Base-by-base conservation (phyloP, 2,113 vertebrate genomes). In the Delphinus delphis region DNA sequence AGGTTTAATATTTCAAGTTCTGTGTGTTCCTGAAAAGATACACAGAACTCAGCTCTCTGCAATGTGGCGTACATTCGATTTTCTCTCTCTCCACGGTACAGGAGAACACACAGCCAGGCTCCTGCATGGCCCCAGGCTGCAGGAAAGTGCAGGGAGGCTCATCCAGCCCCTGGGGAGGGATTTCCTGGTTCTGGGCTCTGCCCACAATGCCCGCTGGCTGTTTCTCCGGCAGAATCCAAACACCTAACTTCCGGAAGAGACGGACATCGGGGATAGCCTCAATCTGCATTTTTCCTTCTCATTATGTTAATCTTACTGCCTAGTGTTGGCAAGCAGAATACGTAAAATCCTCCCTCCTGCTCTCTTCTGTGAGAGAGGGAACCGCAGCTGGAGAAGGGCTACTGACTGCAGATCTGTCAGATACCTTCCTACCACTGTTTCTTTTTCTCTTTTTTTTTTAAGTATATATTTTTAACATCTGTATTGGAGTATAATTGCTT, bases 191-290 rank as follows among this genome's bases (percentile, higher is more conserved):
- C 36, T 3, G 26, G 50, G 60, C 55, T 92, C 89, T 68, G 31
- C 85, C 18, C 33, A 84, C 60, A 60, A 33, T 11, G 26, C 25
- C 41, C 1, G 0, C 67, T 41, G 5, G 11, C 3, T 71, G 92
- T 82, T 94, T 65, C 92, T 95, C 81, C 2, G 15, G 92, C 68
- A 38, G 17, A 44, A 2, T 23, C 63, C 38, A 96, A 93, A 96
- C 17, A 8, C 1, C 60, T n/a, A 73, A 26, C 70, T 87, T 88
- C 88, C 8, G 0, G 88, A 44, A 55, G 50, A 10, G 53, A 50
- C 0, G 47, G 68, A 8, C 0, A 5, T 18, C 17, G 0, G 23
- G 33, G 55, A 7, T 18, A 6, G 23, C 68, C n/a, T 90, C 68
- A 2, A 21, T 50, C 21, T 38, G 21, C 73, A 31, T 33, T 44